Evolutionary conservation across 2,113 vertebrate species (phyloP), one percentile per base, ranked within the genome.

Genomic region (Garra rufa): DNA sequence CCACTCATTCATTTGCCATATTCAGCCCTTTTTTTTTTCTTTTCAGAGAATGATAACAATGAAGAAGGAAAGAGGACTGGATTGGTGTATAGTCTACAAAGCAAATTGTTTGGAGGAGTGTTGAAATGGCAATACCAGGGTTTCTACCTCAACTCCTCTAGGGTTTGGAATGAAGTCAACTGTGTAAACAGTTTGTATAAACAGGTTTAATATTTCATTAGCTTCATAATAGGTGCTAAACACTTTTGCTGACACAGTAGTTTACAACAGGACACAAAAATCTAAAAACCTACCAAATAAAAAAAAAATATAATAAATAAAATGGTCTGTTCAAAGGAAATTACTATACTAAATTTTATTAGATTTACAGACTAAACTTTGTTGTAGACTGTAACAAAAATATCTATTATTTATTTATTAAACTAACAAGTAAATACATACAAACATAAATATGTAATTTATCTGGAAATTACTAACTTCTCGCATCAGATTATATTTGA

Each of bases 141-240:
- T 41, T 43, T 48, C 11, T 19, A 13, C 34, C 15, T 28, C 15
- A 69, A 19, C n/a, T 69, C 73, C 43, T 52, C 30, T 6, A 24
- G 46, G 46, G 59, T 14, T 69, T 52, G 59, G 21, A 84, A 38
- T 61, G 9, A 59, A 57, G 52, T 19, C 69, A 3, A 43, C 69
- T 19, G 14, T 43, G 15, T 46, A 11, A 28, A 38, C 38, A 15
- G 44, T 77, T 84, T 84, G 43, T 77, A 61, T 84, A 84, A 84
- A 77, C 82, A 52, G 44, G 82, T 69, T 44, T 77, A 26, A 63
- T 84, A 65, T 77, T 67, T 52, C 74, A 77, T 55, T 38, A 13
- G 24, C 38, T 19, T 59, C 52, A 46, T 38, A 83, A 73, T 83
- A 61, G 69, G 14, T 21, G 48, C 75, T 55, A 11, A 52, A 14